Evolutionary conservation across 2,888 invertebrate genomes (phyloP).

Genomic region (Ptychoptera contaminata): DNA sequence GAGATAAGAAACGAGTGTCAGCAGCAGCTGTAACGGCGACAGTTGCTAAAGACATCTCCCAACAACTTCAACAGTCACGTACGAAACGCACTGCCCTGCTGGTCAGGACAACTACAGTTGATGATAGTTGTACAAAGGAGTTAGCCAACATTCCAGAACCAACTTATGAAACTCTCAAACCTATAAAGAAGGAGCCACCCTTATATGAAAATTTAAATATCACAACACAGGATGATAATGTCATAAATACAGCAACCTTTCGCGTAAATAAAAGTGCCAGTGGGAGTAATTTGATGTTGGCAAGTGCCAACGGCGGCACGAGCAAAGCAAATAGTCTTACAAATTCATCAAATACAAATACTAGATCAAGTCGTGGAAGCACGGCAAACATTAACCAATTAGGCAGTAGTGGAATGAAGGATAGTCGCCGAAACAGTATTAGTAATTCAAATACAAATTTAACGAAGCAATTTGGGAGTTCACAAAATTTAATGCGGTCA

Average conservation of each 20-base stretch:
- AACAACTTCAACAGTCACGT: slow-evolving; percentile 13
- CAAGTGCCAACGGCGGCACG: slow-evolving; percentile 10
- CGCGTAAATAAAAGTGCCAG: slow-evolving; percentile 22
- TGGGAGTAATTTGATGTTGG: slow-evolving; percentile 7
- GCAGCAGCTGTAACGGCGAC: slow-evolving; percentile 8
- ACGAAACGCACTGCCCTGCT: slow-evolving; percentile 24
- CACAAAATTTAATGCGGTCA: slow-evolving; percentile 26
- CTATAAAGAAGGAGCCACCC: slow-evolving; percentile 12
- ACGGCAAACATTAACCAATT: slow-evolving; percentile 20
- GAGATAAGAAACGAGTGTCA: slow-evolving; percentile 15
- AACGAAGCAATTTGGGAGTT: slow-evolving; percentile 28
- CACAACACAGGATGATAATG: neutral
- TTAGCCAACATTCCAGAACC: slow-evolving; percentile 23
- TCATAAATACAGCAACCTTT: slow-evolving; percentile 12
- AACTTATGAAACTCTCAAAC: slow-evolving; percentile 29
- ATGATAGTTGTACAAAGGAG: slow-evolving; percentile 24
- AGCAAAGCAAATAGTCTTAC: slow-evolving; percentile 14
- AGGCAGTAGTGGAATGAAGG: slow-evolving; percentile 14
- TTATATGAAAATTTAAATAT: slow-evolving; percentile 13
- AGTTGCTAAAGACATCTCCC: slow-evolving; percentile 12
- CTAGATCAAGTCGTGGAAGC: slow-evolving; percentile 20
- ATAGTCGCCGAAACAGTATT: slow-evolving; percentile 1
- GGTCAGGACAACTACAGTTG: slow-evolving; percentile 18
- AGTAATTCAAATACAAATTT: slow-evolving; percentile 11
- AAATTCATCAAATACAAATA: slow-evolving; percentile 8